phyloP scores from a whole-genome alignment of 53 echinoderm and acorn worm species.

The Mesocentrotus franciscanus region DNA sequence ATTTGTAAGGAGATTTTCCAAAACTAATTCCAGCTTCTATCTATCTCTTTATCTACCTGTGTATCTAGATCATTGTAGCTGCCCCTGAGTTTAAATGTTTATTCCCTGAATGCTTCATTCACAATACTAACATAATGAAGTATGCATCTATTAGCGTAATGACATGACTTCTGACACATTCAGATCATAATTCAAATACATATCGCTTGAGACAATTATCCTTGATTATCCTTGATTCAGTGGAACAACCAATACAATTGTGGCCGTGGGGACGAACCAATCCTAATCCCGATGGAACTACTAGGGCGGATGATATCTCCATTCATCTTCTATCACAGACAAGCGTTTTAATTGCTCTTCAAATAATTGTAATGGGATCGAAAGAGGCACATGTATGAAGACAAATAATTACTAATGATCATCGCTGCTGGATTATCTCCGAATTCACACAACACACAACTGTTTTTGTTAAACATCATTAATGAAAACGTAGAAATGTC shows the following conservation, averaged over 20 bases:
- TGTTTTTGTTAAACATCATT: background rate
- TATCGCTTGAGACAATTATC: background rate
- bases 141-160: background rate
- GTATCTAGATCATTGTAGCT: too few species aligned
- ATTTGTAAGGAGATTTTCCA: too few species aligned
- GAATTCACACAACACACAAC: background rate
- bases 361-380: slow-evolving; percentile 21
- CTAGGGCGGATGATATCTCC: background rate
- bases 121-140: too few species aligned
- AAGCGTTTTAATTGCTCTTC: slow-evolving; percentile 21
- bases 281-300: background rate
- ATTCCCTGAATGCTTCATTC: too few species aligned
- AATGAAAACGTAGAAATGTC: background rate
- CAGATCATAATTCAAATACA: slow-evolving; percentile 1
- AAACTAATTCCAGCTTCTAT: too few species aligned
- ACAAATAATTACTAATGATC: slow-evolving; percentile 17
- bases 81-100: too few species aligned
- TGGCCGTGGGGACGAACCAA: background rate
- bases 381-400: background rate
- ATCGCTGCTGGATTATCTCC: background rate
- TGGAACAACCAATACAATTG: background rate
- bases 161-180: background rate
- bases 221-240: background rate
- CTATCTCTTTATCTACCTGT: too few species aligned
- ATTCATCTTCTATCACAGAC: background rate